Evolutionary conservation across 2,797 vertebrate species (phyloP).

Genomic region (Manis javanica): DNA sequence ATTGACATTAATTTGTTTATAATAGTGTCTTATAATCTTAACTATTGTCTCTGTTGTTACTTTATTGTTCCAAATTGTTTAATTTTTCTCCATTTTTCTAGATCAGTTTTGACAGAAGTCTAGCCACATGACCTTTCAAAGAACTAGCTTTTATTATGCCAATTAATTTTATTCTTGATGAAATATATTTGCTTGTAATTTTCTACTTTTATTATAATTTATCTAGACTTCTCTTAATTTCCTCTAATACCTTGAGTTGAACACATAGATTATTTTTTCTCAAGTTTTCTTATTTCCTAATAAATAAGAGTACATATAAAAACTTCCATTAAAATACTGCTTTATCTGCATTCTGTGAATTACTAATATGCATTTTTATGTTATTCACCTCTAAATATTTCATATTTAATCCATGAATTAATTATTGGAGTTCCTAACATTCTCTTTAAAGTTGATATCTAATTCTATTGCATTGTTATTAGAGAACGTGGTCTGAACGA

Average conservation of each 20-base stretch:
- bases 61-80: not conserved
- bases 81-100: not conserved
- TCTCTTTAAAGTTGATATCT: conserved; percentile 18
- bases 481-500: not conserved
- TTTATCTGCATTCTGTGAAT: not conserved
- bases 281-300: not conserved
- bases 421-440: conserved; percentile 28
- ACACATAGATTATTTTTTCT: not conserved
- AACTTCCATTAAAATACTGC: not conserved
- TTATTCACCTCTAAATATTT: conserved; percentile 54
- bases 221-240: conserved; percentile 37
- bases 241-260: not conserved
- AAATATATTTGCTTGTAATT: not conserved
- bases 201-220: not conserved
- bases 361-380: conserved; percentile 16
- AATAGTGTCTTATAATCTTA: not conserved
- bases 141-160: not conserved
- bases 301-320: not conserved
- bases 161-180: conserved; percentile 33
- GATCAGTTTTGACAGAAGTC: not conserved
- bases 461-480: conserved; percentile 23
- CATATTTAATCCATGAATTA: conserved; percentile 58
- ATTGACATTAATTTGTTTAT: not conserved
- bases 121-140: not conserved
- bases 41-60: not conserved